A percentile compares a stretch with the other conserved stretches of the same genome.
phyloP scores from a whole-genome alignment of 2,888 invertebrate species.

The Leucophenga montana region DNA sequence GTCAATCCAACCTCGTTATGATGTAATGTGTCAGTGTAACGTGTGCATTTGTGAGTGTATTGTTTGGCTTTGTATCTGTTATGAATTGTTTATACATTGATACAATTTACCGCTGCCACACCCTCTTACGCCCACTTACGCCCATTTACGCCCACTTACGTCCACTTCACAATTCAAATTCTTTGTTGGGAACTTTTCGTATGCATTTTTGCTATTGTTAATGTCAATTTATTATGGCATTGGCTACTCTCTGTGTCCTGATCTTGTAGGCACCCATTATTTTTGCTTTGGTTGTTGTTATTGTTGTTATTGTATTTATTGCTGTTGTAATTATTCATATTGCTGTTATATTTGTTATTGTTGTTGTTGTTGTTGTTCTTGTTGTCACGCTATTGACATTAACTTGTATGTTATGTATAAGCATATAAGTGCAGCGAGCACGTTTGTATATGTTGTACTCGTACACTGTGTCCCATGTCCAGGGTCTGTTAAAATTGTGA shows the following conservation, averaged over 20 bases:
- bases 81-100: constrained; percentile 27
- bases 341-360: constrained; percentile 22
- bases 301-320: constrained; percentile 30
- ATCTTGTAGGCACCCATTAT: constrained; percentile 1
- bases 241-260: background rate
- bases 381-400: constrained; percentile 40
- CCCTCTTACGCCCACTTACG: constrained; percentile 24
- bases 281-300: constrained; percentile 27
- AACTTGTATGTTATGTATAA: no score
- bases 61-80: background rate
- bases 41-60: background rate
- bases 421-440: constrained; percentile 10
- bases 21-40: no score
- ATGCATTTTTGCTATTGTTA: constrained; percentile 6
- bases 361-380: constrained; percentile 40
- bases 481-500: constrained; percentile 9
- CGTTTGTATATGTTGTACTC: constrained; percentile 6
- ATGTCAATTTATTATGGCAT: constrained; percentile 49
- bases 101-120: constrained; percentile 6
- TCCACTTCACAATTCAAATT: no score
- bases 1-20: no score
- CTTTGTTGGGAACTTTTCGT: no score
- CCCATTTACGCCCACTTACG: no score
- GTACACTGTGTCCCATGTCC: background rate
- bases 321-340: constrained; percentile 4